Evolutionary conservation across 2,797 vertebrate species (phyloP).

Genomic region (Cephalopachus bancanus): DNA sequence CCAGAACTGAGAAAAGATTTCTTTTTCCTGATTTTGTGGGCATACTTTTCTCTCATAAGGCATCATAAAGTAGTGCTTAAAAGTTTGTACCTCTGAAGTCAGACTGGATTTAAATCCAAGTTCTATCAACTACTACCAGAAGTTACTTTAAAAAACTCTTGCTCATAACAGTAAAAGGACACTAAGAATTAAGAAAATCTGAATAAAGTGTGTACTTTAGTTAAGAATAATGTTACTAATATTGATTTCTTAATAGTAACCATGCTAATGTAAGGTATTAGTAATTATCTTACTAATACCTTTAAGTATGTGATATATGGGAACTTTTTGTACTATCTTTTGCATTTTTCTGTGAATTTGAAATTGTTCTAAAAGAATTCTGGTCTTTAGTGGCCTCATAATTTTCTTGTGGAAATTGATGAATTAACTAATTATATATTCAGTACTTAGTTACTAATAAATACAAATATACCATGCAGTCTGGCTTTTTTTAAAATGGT

Average conservation of each 20-base stretch:
- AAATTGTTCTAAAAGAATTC: neutral
- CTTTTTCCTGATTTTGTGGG: neutral
- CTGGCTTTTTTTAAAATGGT: neutral
- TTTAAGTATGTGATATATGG: neutral
- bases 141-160: conserved; percentile 46
- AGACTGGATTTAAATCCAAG: conserved; percentile 26
- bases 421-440: neutral
- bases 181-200: neutral
- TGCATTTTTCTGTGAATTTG: neutral
- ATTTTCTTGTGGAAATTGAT: conserved; percentile 17
- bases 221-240: neutral
- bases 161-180: neutral
- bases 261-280: neutral
- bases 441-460: neutral
- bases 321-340: neutral
- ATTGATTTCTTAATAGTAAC: neutral
- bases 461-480: neutral
- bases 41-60: neutral
- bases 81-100: neutral
- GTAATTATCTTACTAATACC: neutral
- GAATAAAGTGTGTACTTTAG: neutral
- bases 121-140: neutral
- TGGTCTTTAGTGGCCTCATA: neutral
- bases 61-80: neutral
- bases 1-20: neutral